A percentile compares a stretch with the other conserved stretches of the same genome.
These are phyloP conservation scores for Cassiopea xamachana DNA, from an alignment of 30 jellyfish, hydroid and myxozoan genomes.

Conservation along the genomic window DNA sequence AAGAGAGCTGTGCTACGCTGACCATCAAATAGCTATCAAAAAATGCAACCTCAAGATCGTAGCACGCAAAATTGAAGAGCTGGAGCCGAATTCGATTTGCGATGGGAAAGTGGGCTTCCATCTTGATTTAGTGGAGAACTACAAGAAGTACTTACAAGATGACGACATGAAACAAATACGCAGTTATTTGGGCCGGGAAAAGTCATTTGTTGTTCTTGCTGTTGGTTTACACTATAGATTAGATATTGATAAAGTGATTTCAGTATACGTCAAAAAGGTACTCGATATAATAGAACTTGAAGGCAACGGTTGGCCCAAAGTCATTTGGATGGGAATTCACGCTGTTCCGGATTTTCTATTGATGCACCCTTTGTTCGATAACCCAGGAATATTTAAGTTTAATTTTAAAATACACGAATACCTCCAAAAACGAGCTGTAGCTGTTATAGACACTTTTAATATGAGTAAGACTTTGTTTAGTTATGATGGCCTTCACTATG, in stretches of 20 bases:
- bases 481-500: slow-evolving; percentile 96
- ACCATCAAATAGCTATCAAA: slow-evolving; percentile 78
- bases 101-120: slow-evolving; percentile 58
- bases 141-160: slow-evolving; percentile 64
- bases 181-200: slow-evolving; percentile 43
- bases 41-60: slow-evolving; percentile 79
- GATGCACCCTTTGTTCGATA: slow-evolving; percentile 59
- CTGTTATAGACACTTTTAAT: slow-evolving; percentile 79
- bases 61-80: slow-evolving; percentile 69
- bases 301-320: slow-evolving; percentile 93
- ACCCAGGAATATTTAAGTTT: slow-evolving; percentile 62
- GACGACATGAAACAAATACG: slow-evolving; percentile 55
- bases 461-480: slow-evolving; percentile 70
- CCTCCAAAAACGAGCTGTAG: slow-evolving; percentile 49
- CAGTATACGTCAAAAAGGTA: slow-evolving; percentile 55
- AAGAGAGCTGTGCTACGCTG: slow-evolving; percentile 77
- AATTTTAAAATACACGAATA: slow-evolving; percentile 67
- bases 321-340: slow-evolving; percentile 92
- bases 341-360: slow-evolving; percentile 82
- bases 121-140: slow-evolving; percentile 83
- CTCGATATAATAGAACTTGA: slow-evolving; percentile 59
- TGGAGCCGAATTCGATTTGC: slow-evolving; percentile 72
- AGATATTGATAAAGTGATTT: slow-evolving; percentile 53
- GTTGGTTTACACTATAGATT: slow-evolving; percentile 92
- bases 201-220: slow-evolving; percentile 81